Conservation (phyloP, 2,113 vertebrate species). For the Notarius quadriscutis region DNA sequence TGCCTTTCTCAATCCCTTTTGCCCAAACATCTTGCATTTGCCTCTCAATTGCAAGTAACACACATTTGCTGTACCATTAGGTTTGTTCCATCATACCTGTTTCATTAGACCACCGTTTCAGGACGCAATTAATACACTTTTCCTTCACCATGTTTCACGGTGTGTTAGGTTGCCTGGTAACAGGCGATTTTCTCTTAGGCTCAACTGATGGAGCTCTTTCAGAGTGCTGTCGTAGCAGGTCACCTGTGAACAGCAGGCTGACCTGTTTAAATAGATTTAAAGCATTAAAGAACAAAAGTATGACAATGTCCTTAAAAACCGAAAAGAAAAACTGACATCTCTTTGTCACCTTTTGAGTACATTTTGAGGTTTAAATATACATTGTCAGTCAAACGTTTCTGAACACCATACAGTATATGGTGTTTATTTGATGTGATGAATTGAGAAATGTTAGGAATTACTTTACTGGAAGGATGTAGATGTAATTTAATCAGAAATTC, state of each 20-base stretch:
- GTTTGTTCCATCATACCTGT: conserved; percentile 26
- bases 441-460: not conserved
- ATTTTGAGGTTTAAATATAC: not conserved
- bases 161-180: conserved; percentile 53
- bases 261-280: conserved; percentile 11
- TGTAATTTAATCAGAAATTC: not conserved
- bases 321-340: not conserved
- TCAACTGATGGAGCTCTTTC: conserved; percentile 36
- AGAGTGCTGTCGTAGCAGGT: conserved; percentile 28
- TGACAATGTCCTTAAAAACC: not conserved
- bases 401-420: not conserved
- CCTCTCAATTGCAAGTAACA: not conserved
- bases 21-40: not conserved
- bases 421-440: not conserved
- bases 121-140: conserved; percentile 33
- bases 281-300: not conserved
- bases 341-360: not conserved
- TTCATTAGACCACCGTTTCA: conserved; percentile 34
- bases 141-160: conserved; percentile 29
- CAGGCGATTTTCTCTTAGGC: conserved; percentile 42
- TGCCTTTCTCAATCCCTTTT: not conserved
- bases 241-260: conserved; percentile 26
- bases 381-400: not conserved
- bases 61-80: conserved; percentile 30
- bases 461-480: not conserved